These are phyloP conservation scores for Myotis vivesi DNA, from an alignment of 2,797 vertebrate genomes.

Conservation along the genomic window DNA sequence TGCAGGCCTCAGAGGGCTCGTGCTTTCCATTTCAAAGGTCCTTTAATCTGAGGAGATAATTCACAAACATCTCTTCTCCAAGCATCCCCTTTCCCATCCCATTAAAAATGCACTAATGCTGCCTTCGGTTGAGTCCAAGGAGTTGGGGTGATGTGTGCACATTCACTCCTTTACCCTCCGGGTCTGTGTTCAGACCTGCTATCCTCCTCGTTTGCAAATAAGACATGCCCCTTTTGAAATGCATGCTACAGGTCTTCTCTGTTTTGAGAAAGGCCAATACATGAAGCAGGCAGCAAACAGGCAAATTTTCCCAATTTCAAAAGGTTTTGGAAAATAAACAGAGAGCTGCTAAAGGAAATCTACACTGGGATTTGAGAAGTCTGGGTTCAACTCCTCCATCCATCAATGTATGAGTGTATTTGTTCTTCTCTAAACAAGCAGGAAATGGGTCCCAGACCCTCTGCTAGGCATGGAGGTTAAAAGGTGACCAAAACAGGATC, in stretches of 20 bases:
- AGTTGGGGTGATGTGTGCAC: background rate
- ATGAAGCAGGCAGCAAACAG: background rate
- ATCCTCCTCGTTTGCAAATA: background rate
- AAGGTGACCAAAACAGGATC: background rate
- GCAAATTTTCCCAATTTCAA: background rate
- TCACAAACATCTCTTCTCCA: constrained; percentile 47
- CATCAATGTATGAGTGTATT: background rate
- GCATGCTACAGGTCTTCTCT: background rate
- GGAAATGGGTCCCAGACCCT: background rate
- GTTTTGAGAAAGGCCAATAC: background rate
- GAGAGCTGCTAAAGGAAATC: background rate
- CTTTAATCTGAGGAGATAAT: constrained; percentile 63
- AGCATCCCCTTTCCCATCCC: background rate
- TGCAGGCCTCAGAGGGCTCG: constrained; percentile 29
- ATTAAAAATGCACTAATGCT: constrained; percentile 30
- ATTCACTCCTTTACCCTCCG: background rate
- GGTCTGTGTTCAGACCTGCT: background rate
- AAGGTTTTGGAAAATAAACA: background rate
- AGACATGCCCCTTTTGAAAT: background rate
- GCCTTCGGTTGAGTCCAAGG: background rate
- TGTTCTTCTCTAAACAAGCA: background rate
- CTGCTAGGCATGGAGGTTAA: background rate
- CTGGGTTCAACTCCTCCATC: background rate
- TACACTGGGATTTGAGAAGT: background rate
- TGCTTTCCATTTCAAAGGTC: constrained; percentile 72